phyloP scores from a whole-genome alignment of 2,797 vertebrate species.

The Pachyuromys duprasi region DNA sequence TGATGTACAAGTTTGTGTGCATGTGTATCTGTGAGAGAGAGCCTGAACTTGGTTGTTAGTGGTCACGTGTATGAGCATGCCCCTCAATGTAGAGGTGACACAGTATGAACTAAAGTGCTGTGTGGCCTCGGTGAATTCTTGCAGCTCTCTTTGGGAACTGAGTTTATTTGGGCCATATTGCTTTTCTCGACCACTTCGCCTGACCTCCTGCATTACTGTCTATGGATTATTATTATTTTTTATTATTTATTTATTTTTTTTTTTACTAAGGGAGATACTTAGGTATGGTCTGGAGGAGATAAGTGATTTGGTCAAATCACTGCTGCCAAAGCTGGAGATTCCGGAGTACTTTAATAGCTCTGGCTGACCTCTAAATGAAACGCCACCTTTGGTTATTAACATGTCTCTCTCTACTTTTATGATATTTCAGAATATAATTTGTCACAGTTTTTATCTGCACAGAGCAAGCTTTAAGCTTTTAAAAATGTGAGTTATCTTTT shows the following conservation, averaged over 20 bases:
- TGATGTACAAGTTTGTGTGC: background rate
- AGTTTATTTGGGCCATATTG: slow-evolving; percentile 86
- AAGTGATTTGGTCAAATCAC: slow-evolving; percentile 89
- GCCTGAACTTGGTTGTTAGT: background rate
- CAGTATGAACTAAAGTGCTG: slow-evolving; percentile 58
- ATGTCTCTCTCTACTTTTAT: slow-evolving; percentile 90
- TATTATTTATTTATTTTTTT: slow-evolving; percentile 52
- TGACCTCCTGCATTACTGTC: slow-evolving; percentile 86
- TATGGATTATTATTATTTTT: slow-evolving; percentile 84
- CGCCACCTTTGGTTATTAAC: slow-evolving; percentile 91
- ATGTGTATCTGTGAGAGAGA: rapidly evolving
- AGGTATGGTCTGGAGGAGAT: slow-evolving; percentile 89
- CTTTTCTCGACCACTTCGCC: slow-evolving; percentile 83
- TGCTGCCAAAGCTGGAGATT: slow-evolving; percentile 88
- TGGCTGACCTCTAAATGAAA: slow-evolving; percentile 90
- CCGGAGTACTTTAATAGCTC: slow-evolving; percentile 90
- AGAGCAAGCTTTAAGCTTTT: slow-evolving; percentile 89
- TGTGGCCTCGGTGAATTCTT: slow-evolving; percentile 77
- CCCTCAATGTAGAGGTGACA: slow-evolving; percentile 27
- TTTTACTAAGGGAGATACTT: slow-evolving; percentile 86
- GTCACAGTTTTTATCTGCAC: slow-evolving; percentile 91
- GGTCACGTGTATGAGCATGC: rapidly evolving
- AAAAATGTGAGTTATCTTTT: slow-evolving; percentile 89
- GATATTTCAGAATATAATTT: slow-evolving; percentile 91
- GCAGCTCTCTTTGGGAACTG: slow-evolving; percentile 77